Percentiles rank a stretch among this genome's conserved stretches.
These are phyloP conservation scores for Colostygia pectinataria DNA, from an alignment of 2,888 invertebrate species.

Conservation along the genomic window DNA sequence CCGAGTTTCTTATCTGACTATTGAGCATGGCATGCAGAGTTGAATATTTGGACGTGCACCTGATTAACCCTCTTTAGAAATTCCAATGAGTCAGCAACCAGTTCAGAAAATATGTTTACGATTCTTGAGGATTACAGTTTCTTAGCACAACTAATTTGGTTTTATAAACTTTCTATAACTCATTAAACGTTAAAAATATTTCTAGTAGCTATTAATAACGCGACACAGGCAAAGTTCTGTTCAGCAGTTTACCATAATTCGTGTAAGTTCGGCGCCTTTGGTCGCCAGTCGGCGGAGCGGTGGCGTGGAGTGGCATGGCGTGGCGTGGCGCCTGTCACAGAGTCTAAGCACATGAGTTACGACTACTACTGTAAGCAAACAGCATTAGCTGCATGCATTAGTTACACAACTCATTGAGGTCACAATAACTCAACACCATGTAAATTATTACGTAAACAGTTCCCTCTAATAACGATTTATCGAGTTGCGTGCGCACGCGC, in stretches of 20 bases:
- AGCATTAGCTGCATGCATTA: constrained; percentile 7
- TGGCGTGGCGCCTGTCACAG: neutral
- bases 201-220: constrained; percentile 3
- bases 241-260: constrained; percentile 1
- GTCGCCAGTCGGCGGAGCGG: neutral
- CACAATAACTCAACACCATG: constrained; percentile 26
- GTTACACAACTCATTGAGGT: constrained; percentile 5
- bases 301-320: neutral
- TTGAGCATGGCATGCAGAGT: too few relatives aligned
- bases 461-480: constrained; percentile 33
- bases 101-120: too few relatives aligned
- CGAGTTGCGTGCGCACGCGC: constrained; percentile 16
- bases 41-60: too few relatives aligned
- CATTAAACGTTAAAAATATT: constrained; percentile 4
- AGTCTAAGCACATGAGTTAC: constrained; percentile 3
- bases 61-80: too few relatives aligned
- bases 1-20: too few relatives aligned
- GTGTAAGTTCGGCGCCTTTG: neutral
- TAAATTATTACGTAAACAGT: constrained; percentile 15
- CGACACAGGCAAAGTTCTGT: neutral
- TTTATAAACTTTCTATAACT: neutral
- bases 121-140: too few relatives aligned
- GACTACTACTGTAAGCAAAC: constrained; percentile 1
- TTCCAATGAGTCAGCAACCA: too few relatives aligned
- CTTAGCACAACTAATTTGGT: too few relatives aligned